These are phyloP conservation scores for Sciurus niger DNA, from an alignment of 2,113 vertebrate genomes.

Conservation along the genomic window DNA sequence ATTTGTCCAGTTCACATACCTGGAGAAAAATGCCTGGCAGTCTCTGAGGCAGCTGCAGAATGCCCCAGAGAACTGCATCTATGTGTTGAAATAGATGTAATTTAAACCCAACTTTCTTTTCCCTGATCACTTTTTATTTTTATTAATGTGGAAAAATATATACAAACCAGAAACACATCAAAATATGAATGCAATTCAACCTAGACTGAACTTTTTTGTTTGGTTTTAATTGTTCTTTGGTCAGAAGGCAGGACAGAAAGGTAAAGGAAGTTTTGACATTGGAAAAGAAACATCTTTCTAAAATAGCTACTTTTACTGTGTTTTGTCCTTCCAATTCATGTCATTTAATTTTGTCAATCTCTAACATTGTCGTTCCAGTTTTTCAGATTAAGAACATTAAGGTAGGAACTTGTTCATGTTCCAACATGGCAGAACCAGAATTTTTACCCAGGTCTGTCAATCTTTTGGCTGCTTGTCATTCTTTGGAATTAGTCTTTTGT, in stretches of 20 bases:
- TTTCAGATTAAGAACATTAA: neutral
- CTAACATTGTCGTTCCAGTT: neutral
- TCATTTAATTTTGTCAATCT: neutral
- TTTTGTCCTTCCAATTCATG: neutral
- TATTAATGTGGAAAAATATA: neutral
- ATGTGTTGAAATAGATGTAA: accelerated
- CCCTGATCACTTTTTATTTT: neutral
- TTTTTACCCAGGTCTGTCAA: neutral
- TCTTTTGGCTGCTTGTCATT: neutral
- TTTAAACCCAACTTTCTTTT: neutral
- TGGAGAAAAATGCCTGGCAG: neutral
- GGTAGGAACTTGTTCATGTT: neutral
- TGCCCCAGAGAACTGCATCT: neutral
- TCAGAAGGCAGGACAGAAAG: neutral
- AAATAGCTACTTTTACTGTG: neutral
- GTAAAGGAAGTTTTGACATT: neutral
- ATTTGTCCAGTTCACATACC: neutral
- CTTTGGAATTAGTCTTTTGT: neutral
- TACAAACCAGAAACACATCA: neutral
- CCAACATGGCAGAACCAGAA: neutral
- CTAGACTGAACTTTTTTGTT: neutral
- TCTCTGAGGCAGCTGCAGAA: neutral
- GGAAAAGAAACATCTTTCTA: neutral
- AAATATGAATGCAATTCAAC: neutral
- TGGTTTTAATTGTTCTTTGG: neutral